A percentile compares a stretch with the other conserved stretches of the same genome.
Evolutionary conservation across 2,888 invertebrate genomes (phyloP).

Genomic region (Andrena praecox): DNA sequence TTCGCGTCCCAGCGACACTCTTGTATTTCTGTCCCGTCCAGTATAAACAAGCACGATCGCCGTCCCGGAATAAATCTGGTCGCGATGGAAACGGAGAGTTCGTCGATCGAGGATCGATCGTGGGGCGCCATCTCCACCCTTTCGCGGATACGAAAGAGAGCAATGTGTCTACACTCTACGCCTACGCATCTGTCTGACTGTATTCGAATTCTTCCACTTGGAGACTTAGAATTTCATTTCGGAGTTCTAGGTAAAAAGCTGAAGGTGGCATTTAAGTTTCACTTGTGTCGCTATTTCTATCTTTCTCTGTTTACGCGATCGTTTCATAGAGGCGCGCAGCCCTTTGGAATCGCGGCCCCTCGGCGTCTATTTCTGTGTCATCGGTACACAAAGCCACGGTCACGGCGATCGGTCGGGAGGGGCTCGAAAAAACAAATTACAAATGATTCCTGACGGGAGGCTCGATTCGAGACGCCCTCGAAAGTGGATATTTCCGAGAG

Average conservation of each 20-base stretch:
- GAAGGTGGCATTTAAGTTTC: background rate
- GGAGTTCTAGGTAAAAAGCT: too few relatives aligned
- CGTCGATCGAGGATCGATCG: slow-evolving; percentile 63
- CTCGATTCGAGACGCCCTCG: slow-evolving; percentile 65
- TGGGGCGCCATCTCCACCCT: background rate
- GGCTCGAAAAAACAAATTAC: slow-evolving; percentile 65
- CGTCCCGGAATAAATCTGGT: slow-evolving; percentile 80
- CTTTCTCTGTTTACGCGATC: slow-evolving; percentile 49
- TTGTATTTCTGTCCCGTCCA: slow-evolving; percentile 83
- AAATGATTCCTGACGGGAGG: slow-evolving; percentile 57
- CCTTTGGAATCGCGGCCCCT: slow-evolving; percentile 27
- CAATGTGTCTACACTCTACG: too few relatives aligned
- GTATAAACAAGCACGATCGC: slow-evolving; percentile 82
- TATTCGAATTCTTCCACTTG: too few relatives aligned
- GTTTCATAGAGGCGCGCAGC: slow-evolving; percentile 35
- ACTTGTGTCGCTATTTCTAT: background rate
- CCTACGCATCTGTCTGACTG: too few relatives aligned
- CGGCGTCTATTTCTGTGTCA: slow-evolving; percentile 64
- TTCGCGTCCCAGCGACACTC: slow-evolving; percentile 82
- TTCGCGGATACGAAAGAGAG: background rate
- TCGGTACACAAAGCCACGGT: slow-evolving; percentile 60
- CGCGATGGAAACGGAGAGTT: slow-evolving; percentile 37
- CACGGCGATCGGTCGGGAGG: slow-evolving; percentile 36
- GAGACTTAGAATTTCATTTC: too few relatives aligned
- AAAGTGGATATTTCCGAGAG: slow-evolving; percentile 74